These are phyloP conservation scores for Chrysomela aeneicollis DNA, from an alignment of 2,888 invertebrate genomes.

Conservation along the genomic window DNA sequence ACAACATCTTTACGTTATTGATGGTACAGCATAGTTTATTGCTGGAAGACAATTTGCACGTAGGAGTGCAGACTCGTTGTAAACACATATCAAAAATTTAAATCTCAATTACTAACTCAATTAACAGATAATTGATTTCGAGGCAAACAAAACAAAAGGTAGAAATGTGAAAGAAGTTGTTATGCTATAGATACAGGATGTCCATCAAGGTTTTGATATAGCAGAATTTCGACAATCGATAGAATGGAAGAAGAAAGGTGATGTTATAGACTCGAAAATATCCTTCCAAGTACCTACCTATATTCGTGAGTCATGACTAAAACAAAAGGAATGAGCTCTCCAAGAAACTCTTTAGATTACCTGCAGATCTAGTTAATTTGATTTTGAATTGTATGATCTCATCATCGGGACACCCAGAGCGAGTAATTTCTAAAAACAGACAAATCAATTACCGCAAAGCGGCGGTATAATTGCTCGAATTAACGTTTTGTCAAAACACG, in stretches of 20 bases:
- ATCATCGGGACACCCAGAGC: not conserved
- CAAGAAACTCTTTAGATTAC: no score
- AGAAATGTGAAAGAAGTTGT: no score
- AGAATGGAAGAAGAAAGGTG: no score
- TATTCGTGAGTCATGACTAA: no score
- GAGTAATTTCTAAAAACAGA: not conserved
- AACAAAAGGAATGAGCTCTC: no score
- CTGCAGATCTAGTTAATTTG: no score
- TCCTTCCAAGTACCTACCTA: no score
- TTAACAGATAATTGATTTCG: not conserved
- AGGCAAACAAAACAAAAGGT: not conserved
- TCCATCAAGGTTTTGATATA: no score
- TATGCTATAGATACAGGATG: no score
- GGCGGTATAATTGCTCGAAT: not conserved
- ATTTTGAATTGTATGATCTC: not conserved
- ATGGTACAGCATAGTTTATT: constrained; percentile 15
- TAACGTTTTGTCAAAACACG: not conserved
- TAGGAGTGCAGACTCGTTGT: constrained; percentile 12
- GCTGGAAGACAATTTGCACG: constrained; percentile 10
- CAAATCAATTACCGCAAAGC: not conserved
- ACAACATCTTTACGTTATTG: constrained; percentile 16
- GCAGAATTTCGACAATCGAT: no score
- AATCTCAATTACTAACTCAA: not conserved
- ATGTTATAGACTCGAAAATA: no score
- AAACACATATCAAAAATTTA: not conserved